Conservation (phyloP, 2,888 invertebrate species). For the Petrolisthes manimaculis region DNA sequence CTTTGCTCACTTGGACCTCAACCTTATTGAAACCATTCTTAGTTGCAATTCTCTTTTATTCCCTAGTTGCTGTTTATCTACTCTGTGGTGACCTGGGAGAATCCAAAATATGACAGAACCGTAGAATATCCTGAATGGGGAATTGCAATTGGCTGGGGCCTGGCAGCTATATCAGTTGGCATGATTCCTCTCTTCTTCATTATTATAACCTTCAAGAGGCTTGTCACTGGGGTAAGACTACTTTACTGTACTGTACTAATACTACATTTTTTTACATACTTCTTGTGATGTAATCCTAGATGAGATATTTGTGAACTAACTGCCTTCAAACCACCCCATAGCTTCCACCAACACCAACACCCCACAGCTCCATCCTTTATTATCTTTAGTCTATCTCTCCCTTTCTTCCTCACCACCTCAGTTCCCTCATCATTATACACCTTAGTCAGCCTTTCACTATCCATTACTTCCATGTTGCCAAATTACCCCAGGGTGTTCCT, state of each 20-base stretch:
- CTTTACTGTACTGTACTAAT: too few species aligned
- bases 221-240: constrained; percentile 63
- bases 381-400: too few species aligned
- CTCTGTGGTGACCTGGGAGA: constrained; percentile 65
- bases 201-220: constrained; percentile 44
- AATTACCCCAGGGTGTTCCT: too few species aligned
- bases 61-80: constrained; percentile 66
- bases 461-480: too few species aligned
- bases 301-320: not conserved
- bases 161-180: constrained; percentile 67
- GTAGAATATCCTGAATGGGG: constrained; percentile 68
- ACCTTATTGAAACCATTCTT: not conserved
- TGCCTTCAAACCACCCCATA: not conserved
- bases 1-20: not conserved
- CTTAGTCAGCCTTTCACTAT: too few species aligned
- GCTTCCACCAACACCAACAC: not conserved
- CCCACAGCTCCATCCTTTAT: too few species aligned
- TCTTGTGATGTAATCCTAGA: not conserved
- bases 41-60: not conserved
- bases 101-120: constrained; percentile 63
- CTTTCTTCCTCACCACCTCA: too few species aligned
- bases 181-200: constrained; percentile 66
- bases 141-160: constrained; percentile 67
- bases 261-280: not conserved
- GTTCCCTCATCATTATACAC: too few species aligned